These are phyloP conservation scores for Porites australiensis DNA, from an alignment of 64 coral and sea anemone genomes.

Conservation along the genomic window DNA sequence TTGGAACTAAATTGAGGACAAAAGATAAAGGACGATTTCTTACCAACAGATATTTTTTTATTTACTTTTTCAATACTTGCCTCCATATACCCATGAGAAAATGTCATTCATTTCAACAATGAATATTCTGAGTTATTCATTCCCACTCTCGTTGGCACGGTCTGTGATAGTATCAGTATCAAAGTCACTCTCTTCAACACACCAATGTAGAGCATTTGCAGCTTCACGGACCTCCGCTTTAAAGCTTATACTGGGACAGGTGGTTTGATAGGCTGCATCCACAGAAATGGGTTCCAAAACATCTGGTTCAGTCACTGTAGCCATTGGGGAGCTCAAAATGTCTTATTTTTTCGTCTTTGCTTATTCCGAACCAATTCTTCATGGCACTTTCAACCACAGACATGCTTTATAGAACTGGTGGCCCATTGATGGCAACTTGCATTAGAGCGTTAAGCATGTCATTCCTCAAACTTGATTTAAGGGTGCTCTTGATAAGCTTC, in stretches of 20 bases:
- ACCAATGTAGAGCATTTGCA: slow-evolving; percentile 33
- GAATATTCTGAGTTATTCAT: slow-evolving; percentile 18
- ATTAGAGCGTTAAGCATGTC: slow-evolving; percentile 41
- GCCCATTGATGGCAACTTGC: slow-evolving; percentile 39
- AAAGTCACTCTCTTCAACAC: slow-evolving; percentile 38
- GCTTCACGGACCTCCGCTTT: slow-evolving; percentile 32
- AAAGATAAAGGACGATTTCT: slow-evolving; percentile 40
- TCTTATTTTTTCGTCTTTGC: background rate
- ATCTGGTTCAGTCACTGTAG: slow-evolving; percentile 33
- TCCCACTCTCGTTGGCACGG: slow-evolving; percentile 19
- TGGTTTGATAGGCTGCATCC: slow-evolving; percentile 47
- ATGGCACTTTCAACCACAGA: slow-evolving; percentile 40
- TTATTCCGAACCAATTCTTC: slow-evolving; percentile 31
- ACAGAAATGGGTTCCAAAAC: slow-evolving; percentile 31
- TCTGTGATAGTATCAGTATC: slow-evolving; percentile 36
- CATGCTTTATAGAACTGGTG: slow-evolving; percentile 28
- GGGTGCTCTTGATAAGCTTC: slow-evolving; percentile 36
- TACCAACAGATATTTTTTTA: slow-evolving; percentile 54
- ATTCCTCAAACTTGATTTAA: slow-evolving; percentile 14
- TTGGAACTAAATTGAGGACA: slow-evolving; percentile 50
- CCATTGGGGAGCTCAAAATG: slow-evolving; percentile 26
- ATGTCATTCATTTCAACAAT: slow-evolving; percentile 24
- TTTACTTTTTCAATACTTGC: slow-evolving; percentile 39
- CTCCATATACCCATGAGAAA: background rate
- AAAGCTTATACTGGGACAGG: slow-evolving; percentile 19